Conservation (phyloP, 2,888 invertebrate species). For the Thymelicus lineola region DNA sequence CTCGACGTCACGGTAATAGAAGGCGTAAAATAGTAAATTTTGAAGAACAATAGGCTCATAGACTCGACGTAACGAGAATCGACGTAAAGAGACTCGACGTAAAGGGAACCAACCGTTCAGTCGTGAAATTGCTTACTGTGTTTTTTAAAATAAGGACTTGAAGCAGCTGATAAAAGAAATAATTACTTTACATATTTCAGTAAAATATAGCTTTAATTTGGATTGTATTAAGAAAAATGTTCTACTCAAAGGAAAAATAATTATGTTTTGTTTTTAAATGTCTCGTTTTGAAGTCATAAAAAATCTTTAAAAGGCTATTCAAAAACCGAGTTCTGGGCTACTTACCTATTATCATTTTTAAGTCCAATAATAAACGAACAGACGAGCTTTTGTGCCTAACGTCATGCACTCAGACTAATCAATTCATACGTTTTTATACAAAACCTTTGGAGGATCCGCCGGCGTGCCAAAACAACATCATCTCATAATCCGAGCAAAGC, state of each 20-base stretch:
- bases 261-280: conserved; percentile 14
- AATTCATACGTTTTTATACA: conserved; percentile 35
- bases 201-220: too few relatives aligned
- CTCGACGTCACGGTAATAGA: too few relatives aligned
- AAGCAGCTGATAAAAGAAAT: too few relatives aligned
- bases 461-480: conserved; percentile 36
- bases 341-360: conserved; percentile 30
- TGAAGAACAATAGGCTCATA: too few relatives aligned
- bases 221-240: too few relatives aligned
- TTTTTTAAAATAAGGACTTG: too few relatives aligned
- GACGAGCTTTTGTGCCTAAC: conserved; percentile 26
- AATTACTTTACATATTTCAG: too few relatives aligned
- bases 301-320: conserved; percentile 9
- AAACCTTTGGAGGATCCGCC: conserved; percentile 21
- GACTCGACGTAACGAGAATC: too few relatives aligned
- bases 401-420: conserved; percentile 37
- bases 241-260: not conserved
- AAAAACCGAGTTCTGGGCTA: conserved; percentile 18
- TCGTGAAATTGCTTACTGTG: too few relatives aligned
- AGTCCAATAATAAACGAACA: conserved; percentile 23
- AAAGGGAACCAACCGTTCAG: too few relatives aligned
- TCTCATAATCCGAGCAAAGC: conserved; percentile 36
- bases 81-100: too few relatives aligned
- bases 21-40: too few relatives aligned
- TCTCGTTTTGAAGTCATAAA: conserved; percentile 15